Base-by-base conservation (phyloP, 2,797 vertebrate genomes). In the Muraenolepis orangiensis region DNA sequence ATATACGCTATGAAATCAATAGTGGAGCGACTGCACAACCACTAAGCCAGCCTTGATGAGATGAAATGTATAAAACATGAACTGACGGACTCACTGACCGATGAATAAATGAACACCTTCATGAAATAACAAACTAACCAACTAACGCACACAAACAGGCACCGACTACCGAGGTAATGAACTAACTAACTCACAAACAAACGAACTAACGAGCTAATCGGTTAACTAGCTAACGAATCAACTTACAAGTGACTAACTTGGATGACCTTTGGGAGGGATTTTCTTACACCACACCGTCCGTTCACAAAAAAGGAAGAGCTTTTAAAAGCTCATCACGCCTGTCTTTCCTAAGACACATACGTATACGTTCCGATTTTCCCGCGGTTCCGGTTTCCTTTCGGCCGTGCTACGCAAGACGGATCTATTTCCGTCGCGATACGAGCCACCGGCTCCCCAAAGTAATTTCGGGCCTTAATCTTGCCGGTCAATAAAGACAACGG, bases 361-460 rank as follows among this genome's bases (percentile, higher is more conserved):
- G n/a, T n/a, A n/a, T n/a, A n/a, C n/a, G n/a, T 34, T 23, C 13
- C 66, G 18, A 51, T 51, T 51, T 0, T 68, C 61, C 61, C 61
- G 23, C 4, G 68, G 75, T 78, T 78, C 80, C 69, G 72, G 74
- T 80, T 82, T 61, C 61, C n/a, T n/a, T 77, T 76, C 74, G 61
- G 72, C 10, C 20, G 75, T 36, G 51, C 36, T 80, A 51, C n/a
- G 46, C 4, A n/a, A n/a, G n/a, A 51, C 18, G 2, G 46, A 51
- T 20, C 46, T 51, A 8, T 66, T 38, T 38, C 29, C 11, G 29
- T 16, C 12, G 20, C 46, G 5, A 51, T 40, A 34, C 6, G 34
- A 6, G 61, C 23, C 13, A 12, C 69, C 72, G 64, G 70, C 78
- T 78, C 79, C 69, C 77, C 29, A 6, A 84, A 83, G 83, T 85